Base-by-base conservation (phyloP, 2,797 vertebrate species). In the Eptatretus atami region DNA sequence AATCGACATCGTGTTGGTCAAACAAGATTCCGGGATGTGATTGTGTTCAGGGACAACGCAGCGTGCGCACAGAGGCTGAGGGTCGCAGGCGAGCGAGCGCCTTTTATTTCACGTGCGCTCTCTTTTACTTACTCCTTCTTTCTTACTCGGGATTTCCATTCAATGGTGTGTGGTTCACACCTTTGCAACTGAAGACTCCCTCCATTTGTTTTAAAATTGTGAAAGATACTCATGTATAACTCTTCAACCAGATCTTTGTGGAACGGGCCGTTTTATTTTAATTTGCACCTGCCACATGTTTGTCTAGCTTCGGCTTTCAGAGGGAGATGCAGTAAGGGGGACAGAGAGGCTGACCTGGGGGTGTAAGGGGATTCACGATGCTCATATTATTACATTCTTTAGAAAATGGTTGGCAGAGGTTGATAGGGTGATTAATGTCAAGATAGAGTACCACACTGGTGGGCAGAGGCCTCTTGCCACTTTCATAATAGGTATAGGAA, bases 271-370 rank as follows among this genome's bases (percentile, higher is more conserved):
- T 93, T 81, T 90, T 92, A 83, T 94, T 95, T 94, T 95, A 93
- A 95, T 98, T 98, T 98, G 88, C 90, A 95, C 90, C 90, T 98
- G 90, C 95, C 95, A 84, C 90, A 87, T 85, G 92, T 85, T 94
- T 96, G 87, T 94, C 90, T 79, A 75, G 78, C 25, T 44, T 44
- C 4, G 31, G 31, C 31, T 44, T 44, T 44, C 4, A 3, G 57
- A 25, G 10, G 25, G 57, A 25, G 57, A n/a, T 61, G n/a, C n/a
- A 61, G 25, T 25, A 61, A 25, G 11, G 57, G 57, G 57, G 57
- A 9, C 57, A n/a, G 57, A 61, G 11, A 61, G 57, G 12, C n/a
- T 3, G n/a, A 25, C n/a, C 57, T 61, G 11, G n/a, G 11, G 57
- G 57, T n/a, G 12, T n/a, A 25, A 25, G 11, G 25, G 57, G n/a